Base-by-base conservation (phyloP, 2,113 vertebrate species). In the Malurus cyaneus region DNA sequence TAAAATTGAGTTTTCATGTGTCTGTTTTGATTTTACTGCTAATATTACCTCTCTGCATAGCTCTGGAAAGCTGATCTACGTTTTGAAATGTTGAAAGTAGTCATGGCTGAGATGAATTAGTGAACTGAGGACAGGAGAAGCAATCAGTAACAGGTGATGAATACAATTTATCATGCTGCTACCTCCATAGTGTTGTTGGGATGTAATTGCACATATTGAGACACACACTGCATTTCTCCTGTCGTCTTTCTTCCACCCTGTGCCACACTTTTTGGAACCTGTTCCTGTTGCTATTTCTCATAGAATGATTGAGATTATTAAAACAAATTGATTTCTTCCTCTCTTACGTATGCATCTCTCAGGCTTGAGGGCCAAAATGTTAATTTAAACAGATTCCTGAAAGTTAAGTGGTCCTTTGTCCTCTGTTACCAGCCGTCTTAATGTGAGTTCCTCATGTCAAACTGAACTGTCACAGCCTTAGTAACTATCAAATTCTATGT, bases 21-120 rank as follows among this genome's bases (percentile, higher is more conserved):
- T 41, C 76, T n/a, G 4, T 25, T 94, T 70, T 89, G 10, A 6
- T 86, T 86, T 65, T 77, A 52, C 18, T 49, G 11, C 7, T 80
- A 92, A 34, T 70, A 26, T 31, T 78, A 59, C 26, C 5, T 47
- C 34, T 47, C 39, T 60, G 39, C 41, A 44, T 34, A 11, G 14
- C 16, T 25, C 17, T 79, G 61, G 28, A 93, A 93, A 87, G 13
- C 42, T 64, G 29, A 59, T 86, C 24, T 47, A 49, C 71, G 47
- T 67, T 86, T 94, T 84, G 26, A 79, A 91, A 79, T 47, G 34
- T 49, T 84, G 57, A 69, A 94, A 91, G 28, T 72, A 36, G 6
- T 54, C 34, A 36, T 77, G 84, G 18, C 53, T 80, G 70, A 92
- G 84, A 95, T 85, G 53, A 91, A 87, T 89, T 88, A 72, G n/a